These are phyloP conservation scores for Speoplatyrhinus poulsoni DNA, from an alignment of 2,113 vertebrate species.

Conservation along the genomic window DNA sequence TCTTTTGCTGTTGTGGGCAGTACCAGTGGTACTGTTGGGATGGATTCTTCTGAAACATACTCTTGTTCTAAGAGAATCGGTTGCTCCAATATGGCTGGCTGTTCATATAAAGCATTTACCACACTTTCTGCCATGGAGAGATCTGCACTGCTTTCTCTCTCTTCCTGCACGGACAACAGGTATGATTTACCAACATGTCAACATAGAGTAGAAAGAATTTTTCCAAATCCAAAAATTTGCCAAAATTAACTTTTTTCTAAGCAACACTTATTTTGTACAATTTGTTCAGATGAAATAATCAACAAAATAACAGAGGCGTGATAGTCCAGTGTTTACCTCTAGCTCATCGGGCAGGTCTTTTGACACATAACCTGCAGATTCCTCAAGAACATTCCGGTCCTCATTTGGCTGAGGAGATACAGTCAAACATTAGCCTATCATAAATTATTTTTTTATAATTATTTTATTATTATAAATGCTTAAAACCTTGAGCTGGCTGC, in stretches of 20 bases:
- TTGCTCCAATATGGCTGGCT: slow-evolving; percentile 4
- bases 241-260: too few species aligned
- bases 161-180: slow-evolving; percentile 19
- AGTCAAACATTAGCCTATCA: neutral
- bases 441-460: too few species aligned
- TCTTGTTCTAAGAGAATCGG: slow-evolving; percentile 4
- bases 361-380: slow-evolving; percentile 81
- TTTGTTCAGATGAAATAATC: too few species aligned
- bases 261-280: too few species aligned
- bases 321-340: slow-evolving; percentile 68
- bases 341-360: slow-evolving; percentile 49
- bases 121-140: neutral
- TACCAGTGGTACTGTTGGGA: slow-evolving; percentile 1
- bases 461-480: too few species aligned
- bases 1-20: neutral
- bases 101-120: neutral
- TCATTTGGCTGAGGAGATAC: slow-evolving; percentile 84
- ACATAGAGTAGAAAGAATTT: neutral
- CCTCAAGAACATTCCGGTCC: slow-evolving; percentile 88
- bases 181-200: neutral
- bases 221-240: too few species aligned
- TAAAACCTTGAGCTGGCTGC: neutral
- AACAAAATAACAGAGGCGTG: neutral
- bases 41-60: slow-evolving; percentile 5
- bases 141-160: slow-evolving; percentile 5